Percentiles rank a stretch among this genome's conserved stretches.
phyloP scores from a whole-genome alignment of 2,113 vertebrate genomes.

The Chaetodon trifascialis region DNA sequence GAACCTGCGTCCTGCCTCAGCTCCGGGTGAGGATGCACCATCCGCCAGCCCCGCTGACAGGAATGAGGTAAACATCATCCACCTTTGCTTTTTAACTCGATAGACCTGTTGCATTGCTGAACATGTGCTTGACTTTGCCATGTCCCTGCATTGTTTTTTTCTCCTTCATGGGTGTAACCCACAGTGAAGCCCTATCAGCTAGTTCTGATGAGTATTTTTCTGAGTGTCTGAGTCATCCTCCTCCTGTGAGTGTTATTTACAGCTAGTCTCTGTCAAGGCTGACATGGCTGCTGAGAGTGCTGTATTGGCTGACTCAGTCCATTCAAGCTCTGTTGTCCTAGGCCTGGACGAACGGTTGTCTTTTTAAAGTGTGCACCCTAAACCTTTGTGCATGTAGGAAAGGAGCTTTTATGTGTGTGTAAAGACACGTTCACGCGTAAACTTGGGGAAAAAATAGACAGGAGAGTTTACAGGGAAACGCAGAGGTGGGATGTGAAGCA shows the following conservation, averaged over 20 bases:
- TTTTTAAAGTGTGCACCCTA: too few relatives aligned
- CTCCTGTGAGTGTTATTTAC: not conserved
- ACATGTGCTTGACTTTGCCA: not conserved
- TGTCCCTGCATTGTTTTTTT: conserved; percentile 14
- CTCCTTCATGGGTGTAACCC: conserved; percentile 32
- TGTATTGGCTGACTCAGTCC: not conserved
- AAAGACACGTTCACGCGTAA: too few relatives aligned
- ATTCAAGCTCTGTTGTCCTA: not conserved
- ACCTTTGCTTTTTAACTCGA: conserved; percentile 7
- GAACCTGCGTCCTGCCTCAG: conserved; percentile 84
- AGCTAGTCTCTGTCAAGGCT: not conserved
- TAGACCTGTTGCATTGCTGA: conserved; percentile 22
- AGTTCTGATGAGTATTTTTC: conserved; percentile 15
- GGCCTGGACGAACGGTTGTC: not conserved
- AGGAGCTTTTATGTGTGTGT: not conserved
- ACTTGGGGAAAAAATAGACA: too few relatives aligned
- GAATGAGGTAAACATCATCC: conserved; percentile 89
- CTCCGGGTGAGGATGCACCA: conserved; percentile 88
- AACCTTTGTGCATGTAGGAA: not conserved
- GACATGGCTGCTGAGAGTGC: not conserved
- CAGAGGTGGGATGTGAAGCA: too few relatives aligned
- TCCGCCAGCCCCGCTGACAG: conserved; percentile 83
- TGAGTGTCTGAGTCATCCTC: conserved; percentile 24
- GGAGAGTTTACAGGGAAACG: too few relatives aligned
- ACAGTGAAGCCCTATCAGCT: conserved; percentile 12